A percentile compares a stretch with the other conserved stretches of the same genome.
Conservation (phyloP, 2,797 vertebrate species). For the Periparus ater region DNA sequence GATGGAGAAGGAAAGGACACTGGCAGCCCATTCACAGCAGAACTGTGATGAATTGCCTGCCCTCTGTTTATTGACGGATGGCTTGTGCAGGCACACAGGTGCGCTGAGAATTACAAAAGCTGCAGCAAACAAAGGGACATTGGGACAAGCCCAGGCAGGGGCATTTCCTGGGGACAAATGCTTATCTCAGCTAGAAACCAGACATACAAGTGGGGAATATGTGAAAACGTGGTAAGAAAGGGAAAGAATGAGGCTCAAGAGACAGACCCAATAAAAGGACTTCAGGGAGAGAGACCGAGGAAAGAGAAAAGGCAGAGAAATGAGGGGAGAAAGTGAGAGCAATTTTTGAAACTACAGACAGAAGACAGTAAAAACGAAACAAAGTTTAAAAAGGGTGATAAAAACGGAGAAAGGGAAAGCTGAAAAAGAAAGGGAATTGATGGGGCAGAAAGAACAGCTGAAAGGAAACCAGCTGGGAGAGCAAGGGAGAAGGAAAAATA, state of each 20-base stretch:
- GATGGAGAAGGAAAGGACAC: background rate
- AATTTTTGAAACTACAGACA: background rate
- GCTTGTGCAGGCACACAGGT: slow-evolving; percentile 50
- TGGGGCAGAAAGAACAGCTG: background rate
- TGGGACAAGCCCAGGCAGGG: slow-evolving; percentile 29
- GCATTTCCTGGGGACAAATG: slow-evolving; percentile 13
- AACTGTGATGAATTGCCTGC: background rate
- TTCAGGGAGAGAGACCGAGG: background rate
- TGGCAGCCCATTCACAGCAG: background rate
- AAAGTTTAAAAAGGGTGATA: background rate
- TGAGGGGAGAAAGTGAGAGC: background rate
- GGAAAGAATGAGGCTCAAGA: background rate
- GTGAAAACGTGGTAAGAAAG: background rate
- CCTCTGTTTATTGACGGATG: background rate
- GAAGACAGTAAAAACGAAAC: background rate
- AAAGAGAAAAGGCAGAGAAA: background rate
- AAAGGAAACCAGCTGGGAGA: background rate
- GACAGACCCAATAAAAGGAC: background rate
- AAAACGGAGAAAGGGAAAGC: background rate
- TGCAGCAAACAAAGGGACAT: slow-evolving; percentile 21
- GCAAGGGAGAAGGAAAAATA: background rate
- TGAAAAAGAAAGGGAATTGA: background rate
- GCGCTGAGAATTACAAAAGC: background rate
- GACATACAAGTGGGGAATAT: background rate
- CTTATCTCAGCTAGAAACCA: slow-evolving; percentile 11